Base-by-base conservation (phyloP, 2,797 vertebrate species). In the Onychomys leucogaster region DNA sequence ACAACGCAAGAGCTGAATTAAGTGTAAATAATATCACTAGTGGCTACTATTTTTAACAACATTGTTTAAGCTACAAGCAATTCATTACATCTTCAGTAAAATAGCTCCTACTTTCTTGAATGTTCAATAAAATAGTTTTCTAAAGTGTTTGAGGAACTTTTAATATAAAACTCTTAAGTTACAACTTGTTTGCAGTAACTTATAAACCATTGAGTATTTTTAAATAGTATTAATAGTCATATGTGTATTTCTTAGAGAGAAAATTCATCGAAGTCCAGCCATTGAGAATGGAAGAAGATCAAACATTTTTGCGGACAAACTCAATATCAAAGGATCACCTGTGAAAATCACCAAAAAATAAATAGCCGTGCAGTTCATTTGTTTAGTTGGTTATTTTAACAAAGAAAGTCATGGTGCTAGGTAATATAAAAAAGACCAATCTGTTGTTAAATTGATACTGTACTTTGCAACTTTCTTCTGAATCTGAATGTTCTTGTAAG, bases 261-360 rank as follows among this genome's bases (percentile, higher is more conserved):
- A 98, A 85, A 52, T 90, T 10, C 98, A 96, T 29, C 96, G 86
- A 94, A 98, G 95, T 93, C 65, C 96, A 94, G 91, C 98, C 87
- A 23, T 98, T 81, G 96, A 96, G 19, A 95, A 57, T 73, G 88
- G 94, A 94, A 97, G 97, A 96, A 96, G 95, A 97, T 65, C 92
- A 82, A 96, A 75, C 49, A 77, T 61, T 96, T 96, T 98, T 93
- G 14, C 96, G 91, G 98, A 98, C 94, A 95, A 98, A 29, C 98
- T 99, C 32, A 98, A 89, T 61, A 94, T 98, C 94, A 98, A 98
- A 98, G 98, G 98, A 95, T 98, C 98, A 12, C 96, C 97, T 96
- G 96, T 98, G 92, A 98, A 97, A 98, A 98, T 98, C 97, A 98
- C 69, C 99, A 98, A 98, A 98, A 98, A 98, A 98, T 99, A 98